phyloP scores from a whole-genome alignment of 2,113 vertebrate species.

The Corydoras maculifer region DNA sequence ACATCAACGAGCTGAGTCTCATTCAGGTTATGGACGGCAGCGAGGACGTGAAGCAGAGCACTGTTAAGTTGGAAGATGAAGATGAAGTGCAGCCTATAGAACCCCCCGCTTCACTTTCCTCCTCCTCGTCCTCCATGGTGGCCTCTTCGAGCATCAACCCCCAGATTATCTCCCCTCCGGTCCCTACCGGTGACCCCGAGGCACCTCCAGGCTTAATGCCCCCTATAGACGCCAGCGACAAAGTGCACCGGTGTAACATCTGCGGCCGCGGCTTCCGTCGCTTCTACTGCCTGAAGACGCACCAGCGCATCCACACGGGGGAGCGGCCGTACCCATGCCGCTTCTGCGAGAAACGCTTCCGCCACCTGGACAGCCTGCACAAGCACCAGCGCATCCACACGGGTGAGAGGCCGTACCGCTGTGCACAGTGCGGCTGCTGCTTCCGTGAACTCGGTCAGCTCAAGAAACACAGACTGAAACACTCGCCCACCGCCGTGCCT shows the following conservation, averaged over 20 bases:
- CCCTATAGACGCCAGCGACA: constrained; percentile 28
- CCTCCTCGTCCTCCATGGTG: constrained; percentile 6
- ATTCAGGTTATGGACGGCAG: constrained; percentile 47
- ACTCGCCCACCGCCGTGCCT: constrained; percentile 36
- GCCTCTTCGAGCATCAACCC: background rate
- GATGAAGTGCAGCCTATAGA: constrained; percentile 32
- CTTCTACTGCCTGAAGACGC: constrained; percentile 55
- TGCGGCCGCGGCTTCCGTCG: constrained; percentile 52
- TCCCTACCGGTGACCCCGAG: constrained; percentile 1
- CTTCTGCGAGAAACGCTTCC: constrained; percentile 55
- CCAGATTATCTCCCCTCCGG: constrained; percentile 28
- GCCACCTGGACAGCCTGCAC: constrained; percentile 52
- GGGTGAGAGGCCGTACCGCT: constrained; percentile 51
- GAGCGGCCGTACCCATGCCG: constrained; percentile 52
- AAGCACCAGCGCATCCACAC: constrained; percentile 57
- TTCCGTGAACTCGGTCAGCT: constrained; percentile 53
- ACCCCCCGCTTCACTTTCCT: background rate
- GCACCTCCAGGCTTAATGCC: constrained; percentile 27
- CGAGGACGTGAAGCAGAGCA: constrained; percentile 42
- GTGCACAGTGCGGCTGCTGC: constrained; percentile 50
- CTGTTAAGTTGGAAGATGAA: constrained; percentile 47
- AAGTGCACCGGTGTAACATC: constrained; percentile 50
- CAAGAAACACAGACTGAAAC: constrained; percentile 52
- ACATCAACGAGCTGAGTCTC: constrained; percentile 46
- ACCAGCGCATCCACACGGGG: constrained; percentile 54